Evolutionary conservation across 2,888 invertebrate genomes (phyloP), one percentile per base, ranked within the genome.

Genomic region (Ectobius pallidus): DNA sequence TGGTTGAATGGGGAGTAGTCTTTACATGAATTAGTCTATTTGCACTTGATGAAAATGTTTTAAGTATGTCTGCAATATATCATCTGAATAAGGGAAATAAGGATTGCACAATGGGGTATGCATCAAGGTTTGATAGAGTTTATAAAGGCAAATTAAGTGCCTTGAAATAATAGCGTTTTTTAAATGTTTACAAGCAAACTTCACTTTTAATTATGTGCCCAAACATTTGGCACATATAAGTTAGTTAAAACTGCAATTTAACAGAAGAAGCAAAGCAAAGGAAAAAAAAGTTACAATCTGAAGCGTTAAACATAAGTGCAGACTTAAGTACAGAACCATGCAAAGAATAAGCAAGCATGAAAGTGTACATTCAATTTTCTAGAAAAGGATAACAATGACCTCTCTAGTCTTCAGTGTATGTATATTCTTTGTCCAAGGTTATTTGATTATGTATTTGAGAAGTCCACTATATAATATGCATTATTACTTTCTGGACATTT

Each of bases 231-330:
- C 34, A 34, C 34, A 34, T n/a, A 34, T 6, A 34, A 34, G 34
- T 34, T 34, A 34, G 6, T 52, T 14, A 52, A 58, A 58, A 30
- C 52, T 25, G 27, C 20, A 70, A 70, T 70, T 62, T 11, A 70
- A 62, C 30, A 70, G 42, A 70, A 70, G 70, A 70, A 70, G 70
- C 70, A 44, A 70, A 70, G 46, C 70, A 61, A 68, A 58, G 58
- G 32, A 58, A 65, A 34, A 30, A 30, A 65, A 44, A 11, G 25
- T 46, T 44, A 44, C 11, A 44, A 30, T 65, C 46, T 46, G 25
- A 65, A 65, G 65, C 65, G 46, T 27, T 65, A 65, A 69, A 73
- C 55, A 70, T 69, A 69, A 69, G 44, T 69, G 58, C 34, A 58
- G 14, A 44, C 20, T 30, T 42, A 55, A 69, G 22, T 39, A 69